A percentile compares a stretch with the other conserved stretches of the same genome.
These are phyloP conservation scores for Xenops minutus DNA, from an alignment of 2,797 vertebrate species.

Conservation along the genomic window DNA sequence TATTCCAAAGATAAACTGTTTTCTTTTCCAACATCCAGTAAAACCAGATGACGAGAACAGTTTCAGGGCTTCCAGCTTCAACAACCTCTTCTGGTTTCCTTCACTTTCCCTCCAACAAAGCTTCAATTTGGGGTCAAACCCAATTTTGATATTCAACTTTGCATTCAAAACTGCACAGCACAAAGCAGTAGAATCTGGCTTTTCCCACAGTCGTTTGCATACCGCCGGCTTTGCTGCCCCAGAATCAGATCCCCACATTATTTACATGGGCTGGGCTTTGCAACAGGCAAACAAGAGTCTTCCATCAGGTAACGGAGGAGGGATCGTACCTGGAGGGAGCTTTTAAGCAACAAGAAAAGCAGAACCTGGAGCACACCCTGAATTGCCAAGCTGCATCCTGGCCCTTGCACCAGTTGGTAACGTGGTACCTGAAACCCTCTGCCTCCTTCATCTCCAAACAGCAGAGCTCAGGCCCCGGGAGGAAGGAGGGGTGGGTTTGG, in stretches of 20 bases:
- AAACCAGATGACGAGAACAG: background rate
- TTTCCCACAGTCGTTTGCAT: slow-evolving; percentile 8
- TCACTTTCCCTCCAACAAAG: background rate
- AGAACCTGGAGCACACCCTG: background rate
- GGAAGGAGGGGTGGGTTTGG: background rate
- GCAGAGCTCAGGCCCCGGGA: background rate
- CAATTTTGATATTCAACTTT: background rate
- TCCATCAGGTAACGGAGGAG: background rate
- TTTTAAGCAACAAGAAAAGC: background rate
- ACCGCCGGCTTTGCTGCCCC: background rate
- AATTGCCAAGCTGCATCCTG: rapidly evolving
- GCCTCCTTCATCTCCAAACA: rapidly evolving
- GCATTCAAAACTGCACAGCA: background rate
- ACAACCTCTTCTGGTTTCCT: background rate
- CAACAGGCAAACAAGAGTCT: background rate
- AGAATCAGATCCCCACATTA: background rate
- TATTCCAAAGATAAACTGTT: slow-evolving; percentile 59
- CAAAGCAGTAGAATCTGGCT: background rate
- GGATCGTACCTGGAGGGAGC: background rate
- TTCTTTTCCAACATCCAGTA: background rate
- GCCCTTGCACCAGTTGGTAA: rapidly evolving
- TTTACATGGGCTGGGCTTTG: slow-evolving; percentile 29
- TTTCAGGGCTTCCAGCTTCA: background rate
- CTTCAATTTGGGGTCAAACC: background rate
- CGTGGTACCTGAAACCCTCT: rapidly evolving